Conservation (phyloP, 2,888 invertebrate species). For the Melanchra persicariae region DNA sequence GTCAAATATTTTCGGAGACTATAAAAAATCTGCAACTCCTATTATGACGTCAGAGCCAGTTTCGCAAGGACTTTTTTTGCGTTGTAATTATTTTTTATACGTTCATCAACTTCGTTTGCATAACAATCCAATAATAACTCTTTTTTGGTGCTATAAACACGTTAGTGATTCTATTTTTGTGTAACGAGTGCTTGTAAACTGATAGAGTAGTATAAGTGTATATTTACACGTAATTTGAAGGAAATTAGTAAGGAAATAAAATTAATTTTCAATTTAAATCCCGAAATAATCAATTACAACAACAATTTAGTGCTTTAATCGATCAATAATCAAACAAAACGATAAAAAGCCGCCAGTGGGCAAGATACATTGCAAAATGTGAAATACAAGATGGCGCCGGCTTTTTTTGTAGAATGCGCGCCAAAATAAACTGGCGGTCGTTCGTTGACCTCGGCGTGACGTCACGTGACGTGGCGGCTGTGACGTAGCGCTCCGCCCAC, state of each 20-base stretch:
- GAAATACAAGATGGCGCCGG: slow-evolving; percentile 79
- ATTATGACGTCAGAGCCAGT: slow-evolving; percentile 83
- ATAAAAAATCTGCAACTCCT: slow-evolving; percentile 84
- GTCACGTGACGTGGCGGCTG: slow-evolving; percentile 80
- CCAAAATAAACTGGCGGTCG: slow-evolving; percentile 88
- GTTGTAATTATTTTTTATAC: slow-evolving; percentile 61
- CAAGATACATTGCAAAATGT: slow-evolving; percentile 68
- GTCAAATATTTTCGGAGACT: slow-evolving; percentile 84
- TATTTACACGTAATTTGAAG: slow-evolving; percentile 10
- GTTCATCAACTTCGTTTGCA: slow-evolving; percentile 61
- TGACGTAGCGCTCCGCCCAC: slow-evolving; percentile 76
- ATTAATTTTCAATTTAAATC: slow-evolving; percentile 23
- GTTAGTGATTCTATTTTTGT: slow-evolving; percentile 49
- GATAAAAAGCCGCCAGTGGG: slow-evolving; percentile 59
- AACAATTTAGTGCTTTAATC: slow-evolving; percentile 68
- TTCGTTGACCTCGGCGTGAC: slow-evolving; percentile 85
- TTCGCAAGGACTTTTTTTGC: slow-evolving; percentile 73
- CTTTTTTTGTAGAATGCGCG: slow-evolving; percentile 80
- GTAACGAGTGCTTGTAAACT: slow-evolving; percentile 5
- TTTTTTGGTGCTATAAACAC: slow-evolving; percentile 40
- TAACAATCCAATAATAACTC: slow-evolving; percentile 52
- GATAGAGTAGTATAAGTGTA: not conserved
- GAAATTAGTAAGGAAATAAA: slow-evolving; percentile 3
- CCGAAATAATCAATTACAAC: slow-evolving; percentile 61
- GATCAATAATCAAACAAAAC: slow-evolving; percentile 65